Evolutionary conservation across 2,113 vertebrate species (phyloP), one percentile per base, ranked within the genome.

Genomic region (Pelusios castaneus): DNA sequence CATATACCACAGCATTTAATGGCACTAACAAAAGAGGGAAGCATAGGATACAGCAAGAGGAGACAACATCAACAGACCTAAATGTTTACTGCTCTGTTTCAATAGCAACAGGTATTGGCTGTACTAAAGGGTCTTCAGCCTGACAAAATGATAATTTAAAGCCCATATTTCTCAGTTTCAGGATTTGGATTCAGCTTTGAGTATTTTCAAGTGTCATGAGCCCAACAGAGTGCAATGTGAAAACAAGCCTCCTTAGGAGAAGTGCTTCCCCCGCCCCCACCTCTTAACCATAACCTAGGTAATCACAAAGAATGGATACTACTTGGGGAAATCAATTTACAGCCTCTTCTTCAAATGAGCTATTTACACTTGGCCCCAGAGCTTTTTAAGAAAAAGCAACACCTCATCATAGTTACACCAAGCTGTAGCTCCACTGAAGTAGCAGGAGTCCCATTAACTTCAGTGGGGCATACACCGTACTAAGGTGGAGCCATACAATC

Each of bases 291-390:
- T 4, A 19, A 67, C 12, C 31, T 56, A n/a, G 7, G 9, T 9
- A 19, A 51, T 79, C 41, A 24, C 27, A 49, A 60, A 11, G 38
- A n/a, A 51, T 24, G 22, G 34, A 75, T 45, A 10, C 4, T 34
- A 7, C 2, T 0, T n/a, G 14, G 5, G 49, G n/a, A n/a, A 82
- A 12, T 45, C 19, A 10, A 41, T 38, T 6, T 85, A 7, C 6
- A 4, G 19, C 45, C n/a, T 12, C 4, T 67, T 21, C 17, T 76
- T 31, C 1, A 1, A 22, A 17, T 63, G 29, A 82, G 47, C 3
- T 47, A 16, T 12, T 16, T 88, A 43, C 25, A 76, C n/a, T 52
- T 29, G 19, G 27, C 79, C 24, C 24, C 55, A 56, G 25, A 10
- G 55, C 10, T 1, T 79, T 45, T 79, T 79, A 29, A 21, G 4